Conservation (phyloP, 2,797 vertebrate species). For the Dermochelys coriacea region DNA sequence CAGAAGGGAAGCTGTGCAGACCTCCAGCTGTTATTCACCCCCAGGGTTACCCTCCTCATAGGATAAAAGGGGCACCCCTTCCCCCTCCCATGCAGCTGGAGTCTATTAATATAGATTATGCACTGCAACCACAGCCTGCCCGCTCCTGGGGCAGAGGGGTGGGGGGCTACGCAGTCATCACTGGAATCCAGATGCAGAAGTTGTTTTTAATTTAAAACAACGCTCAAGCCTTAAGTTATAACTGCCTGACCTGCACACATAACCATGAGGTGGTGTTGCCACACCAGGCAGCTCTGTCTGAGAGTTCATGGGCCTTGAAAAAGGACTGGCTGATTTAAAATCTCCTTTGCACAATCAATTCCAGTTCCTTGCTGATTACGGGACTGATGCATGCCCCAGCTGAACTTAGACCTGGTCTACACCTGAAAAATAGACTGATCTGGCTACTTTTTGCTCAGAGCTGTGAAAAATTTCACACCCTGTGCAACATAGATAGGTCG, state of each 20-base stretch:
- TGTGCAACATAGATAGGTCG: not conserved
- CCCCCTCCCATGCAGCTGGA: constrained; percentile 83
- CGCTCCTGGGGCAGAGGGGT: constrained; percentile 44
- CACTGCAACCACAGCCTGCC: constrained; percentile 78
- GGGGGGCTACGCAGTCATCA: constrained; percentile 70
- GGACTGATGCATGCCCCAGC: constrained; percentile 51
- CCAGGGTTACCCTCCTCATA: constrained; percentile 24
- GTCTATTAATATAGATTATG: constrained; percentile 82
- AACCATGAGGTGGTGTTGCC: constrained; percentile 1
- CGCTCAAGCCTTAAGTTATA: constrained; percentile 29
- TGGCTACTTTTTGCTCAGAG: not conserved
- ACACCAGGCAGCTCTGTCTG: not conserved
- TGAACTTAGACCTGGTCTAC: not conserved
- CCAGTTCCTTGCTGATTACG: constrained; percentile 45
- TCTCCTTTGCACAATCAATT: constrained; percentile 1
- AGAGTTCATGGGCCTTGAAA: constrained; percentile 21
- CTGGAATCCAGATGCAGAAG: constrained; percentile 81
- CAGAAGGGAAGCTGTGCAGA: constrained; percentile 54
- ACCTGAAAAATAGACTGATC: not conserved
- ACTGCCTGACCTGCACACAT: constrained; percentile 7
- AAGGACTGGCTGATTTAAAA: not conserved
- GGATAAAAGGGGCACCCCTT: constrained; percentile 40
- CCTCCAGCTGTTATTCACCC: constrained; percentile 44
- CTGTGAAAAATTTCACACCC: not conserved
- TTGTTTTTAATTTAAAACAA: constrained; percentile 73